phyloP scores from a whole-genome alignment of 2,113 vertebrate genomes.

The Tauraco erythrolophus region DNA sequence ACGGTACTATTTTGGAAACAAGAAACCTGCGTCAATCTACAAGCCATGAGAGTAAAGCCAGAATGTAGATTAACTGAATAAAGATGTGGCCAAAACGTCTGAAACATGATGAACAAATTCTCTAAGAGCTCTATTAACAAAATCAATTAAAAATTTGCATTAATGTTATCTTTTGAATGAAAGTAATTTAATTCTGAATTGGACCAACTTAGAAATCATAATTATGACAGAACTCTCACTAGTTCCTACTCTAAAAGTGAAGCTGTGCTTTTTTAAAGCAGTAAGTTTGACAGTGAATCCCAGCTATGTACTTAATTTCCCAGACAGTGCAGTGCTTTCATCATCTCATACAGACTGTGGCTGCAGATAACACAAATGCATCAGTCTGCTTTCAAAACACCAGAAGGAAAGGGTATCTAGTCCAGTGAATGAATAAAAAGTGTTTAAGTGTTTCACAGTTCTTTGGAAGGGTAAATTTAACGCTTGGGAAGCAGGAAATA shows the following conservation, averaged over 20 bases:
- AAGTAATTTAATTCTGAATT: background rate
- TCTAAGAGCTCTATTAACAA: background rate
- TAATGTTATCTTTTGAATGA: background rate
- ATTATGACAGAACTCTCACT: background rate
- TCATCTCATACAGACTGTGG: background rate
- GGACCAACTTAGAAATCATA: background rate
- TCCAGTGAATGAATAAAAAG: background rate
- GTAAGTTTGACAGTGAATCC: background rate
- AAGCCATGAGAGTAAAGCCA: background rate
- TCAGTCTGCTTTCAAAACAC: background rate
- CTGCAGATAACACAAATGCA: background rate
- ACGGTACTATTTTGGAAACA: background rate
- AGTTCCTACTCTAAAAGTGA: background rate
- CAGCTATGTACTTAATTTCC: background rate
- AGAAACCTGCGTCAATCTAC: background rate
- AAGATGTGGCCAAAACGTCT: background rate
- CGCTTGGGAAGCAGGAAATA: background rate
- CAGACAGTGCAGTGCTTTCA: rapidly evolving
- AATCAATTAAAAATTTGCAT: background rate
- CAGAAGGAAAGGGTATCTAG: background rate
- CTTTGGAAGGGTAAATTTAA: background rate
- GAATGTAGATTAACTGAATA: background rate
- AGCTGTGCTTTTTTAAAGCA: background rate
- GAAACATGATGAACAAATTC: background rate
- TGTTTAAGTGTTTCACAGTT: background rate